These are phyloP conservation scores for Pecten maximus DNA, from an alignment of 2,888 invertebrate species.

Conservation along the genomic window DNA sequence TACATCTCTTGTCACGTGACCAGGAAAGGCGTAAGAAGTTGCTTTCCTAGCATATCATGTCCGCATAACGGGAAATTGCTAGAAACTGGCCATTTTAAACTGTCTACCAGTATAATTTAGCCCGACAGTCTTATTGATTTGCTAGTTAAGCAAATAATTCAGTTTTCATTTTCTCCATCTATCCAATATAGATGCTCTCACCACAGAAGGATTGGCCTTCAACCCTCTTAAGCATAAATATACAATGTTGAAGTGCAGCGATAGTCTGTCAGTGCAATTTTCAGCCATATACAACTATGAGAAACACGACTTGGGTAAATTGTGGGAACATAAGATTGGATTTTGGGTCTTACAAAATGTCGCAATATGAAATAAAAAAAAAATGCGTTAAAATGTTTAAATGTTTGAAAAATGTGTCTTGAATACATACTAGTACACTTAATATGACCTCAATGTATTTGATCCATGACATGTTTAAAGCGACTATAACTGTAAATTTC, in stretches of 20 bases:
- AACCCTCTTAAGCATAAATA: neutral
- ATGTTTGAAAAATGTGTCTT: no score
- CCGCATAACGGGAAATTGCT: neutral
- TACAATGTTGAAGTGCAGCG: neutral
- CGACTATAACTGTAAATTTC: no score
- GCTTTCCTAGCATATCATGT: neutral
- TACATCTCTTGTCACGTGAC: neutral
- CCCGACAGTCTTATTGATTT: slow-evolving; percentile 21
- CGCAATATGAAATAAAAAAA: no score
- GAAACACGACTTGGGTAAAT: neutral
- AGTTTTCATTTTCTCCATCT: slow-evolving; percentile 26
- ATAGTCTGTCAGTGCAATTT: neutral
- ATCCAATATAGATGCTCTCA: slow-evolving; percentile 18
- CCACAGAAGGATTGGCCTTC: neutral
- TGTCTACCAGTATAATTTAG: neutral
- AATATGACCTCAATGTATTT: no score
- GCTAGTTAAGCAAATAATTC: slow-evolving; percentile 25
- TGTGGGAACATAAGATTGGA: neutral
- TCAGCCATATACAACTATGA: neutral
- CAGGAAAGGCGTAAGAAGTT: neutral
- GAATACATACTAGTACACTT: no score
- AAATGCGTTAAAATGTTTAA: no score
- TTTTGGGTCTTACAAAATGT: no score
- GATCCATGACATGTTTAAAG: no score
- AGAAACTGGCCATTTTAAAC: neutral